Conservation (phyloP, 1,140 invertebrate genomes). For the Latrodectus geometricus region DNA sequence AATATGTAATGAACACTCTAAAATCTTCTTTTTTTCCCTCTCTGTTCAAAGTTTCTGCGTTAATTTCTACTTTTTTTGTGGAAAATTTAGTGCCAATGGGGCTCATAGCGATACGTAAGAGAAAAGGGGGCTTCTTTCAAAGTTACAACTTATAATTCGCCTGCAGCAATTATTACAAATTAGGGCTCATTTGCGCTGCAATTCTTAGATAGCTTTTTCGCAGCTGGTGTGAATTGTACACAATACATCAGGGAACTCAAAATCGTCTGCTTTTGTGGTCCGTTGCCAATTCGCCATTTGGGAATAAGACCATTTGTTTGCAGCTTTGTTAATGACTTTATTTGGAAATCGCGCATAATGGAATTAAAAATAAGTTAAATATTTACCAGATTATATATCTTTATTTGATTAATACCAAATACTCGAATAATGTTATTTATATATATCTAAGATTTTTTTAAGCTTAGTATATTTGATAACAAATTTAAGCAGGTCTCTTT, state of each 20-base stretch:
- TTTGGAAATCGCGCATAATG: too few species aligned
- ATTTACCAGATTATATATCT: too few species aligned
- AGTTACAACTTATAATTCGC: background rate
- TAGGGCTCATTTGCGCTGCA: slow-evolving; percentile 19
- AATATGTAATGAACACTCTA: slow-evolving; percentile 52
- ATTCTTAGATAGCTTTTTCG: background rate
- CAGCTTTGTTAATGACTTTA: background rate
- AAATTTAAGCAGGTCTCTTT: too few species aligned
- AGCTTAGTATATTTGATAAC: too few species aligned
- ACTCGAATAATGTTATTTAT: too few species aligned
- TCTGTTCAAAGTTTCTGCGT: background rate
- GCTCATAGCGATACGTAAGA: background rate
- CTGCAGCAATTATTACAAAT: slow-evolving; percentile 43
- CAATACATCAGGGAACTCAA: background rate
- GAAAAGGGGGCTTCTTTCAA: background rate
- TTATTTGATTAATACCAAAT: too few species aligned
- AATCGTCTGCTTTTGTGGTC: slow-evolving; percentile 1
- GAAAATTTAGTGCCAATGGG: slow-evolving; percentile 13
- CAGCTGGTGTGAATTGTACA: background rate
- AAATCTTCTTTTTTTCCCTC: slow-evolving; percentile 20
- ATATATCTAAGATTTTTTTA: too few species aligned
- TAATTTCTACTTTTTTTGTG: slow-evolving; percentile 36
- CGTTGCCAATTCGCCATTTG: background rate
- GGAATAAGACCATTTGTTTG: background rate
- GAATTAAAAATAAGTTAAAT: too few species aligned